Percentiles rank a stretch among this genome's conserved stretches.
Evolutionary conservation across 2,797 vertebrate species (phyloP).

Genomic region (Leptodactylus fallax): DNA sequence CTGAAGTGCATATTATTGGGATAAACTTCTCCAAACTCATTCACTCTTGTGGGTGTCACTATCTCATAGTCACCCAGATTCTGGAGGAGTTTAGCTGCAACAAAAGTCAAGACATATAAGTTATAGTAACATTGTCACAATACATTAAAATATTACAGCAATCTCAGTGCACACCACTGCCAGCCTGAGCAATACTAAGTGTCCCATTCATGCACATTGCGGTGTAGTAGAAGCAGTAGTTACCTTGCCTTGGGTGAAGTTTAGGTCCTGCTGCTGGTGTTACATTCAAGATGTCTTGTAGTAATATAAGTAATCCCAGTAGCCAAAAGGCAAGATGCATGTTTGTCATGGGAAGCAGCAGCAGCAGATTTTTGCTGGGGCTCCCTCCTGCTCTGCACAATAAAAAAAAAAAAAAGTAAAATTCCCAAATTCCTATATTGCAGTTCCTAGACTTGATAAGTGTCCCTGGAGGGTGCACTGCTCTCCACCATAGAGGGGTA

Average conservation of each 20-base stretch:
- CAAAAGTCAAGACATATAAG: constrained; percentile 50
- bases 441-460: constrained; percentile 36
- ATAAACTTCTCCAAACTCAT: constrained; percentile 89
- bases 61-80: constrained; percentile 87
- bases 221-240: constrained; percentile 54
- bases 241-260: constrained; percentile 88
- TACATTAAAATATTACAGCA: neutral
- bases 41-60: constrained; percentile 90
- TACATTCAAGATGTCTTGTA: constrained; percentile 81
- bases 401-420: neutral
- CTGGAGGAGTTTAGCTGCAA: constrained; percentile 81
- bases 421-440: constrained; percentile 39
- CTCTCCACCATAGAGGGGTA: constrained; percentile 26
- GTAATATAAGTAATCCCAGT: constrained; percentile 81
- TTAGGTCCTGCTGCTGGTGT: constrained; percentile 75
- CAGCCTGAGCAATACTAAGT: neutral
- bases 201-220: constrained; percentile 2
- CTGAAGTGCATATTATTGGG: constrained; percentile 91
- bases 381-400: constrained; percentile 27
- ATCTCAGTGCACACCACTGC: neutral
- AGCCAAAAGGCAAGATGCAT: constrained; percentile 92
- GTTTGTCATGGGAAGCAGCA: constrained; percentile 75
- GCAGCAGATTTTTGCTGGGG: constrained; percentile 15
- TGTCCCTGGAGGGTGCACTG: constrained; percentile 31
- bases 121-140: neutral